Base-by-base conservation (phyloP, 2,797 vertebrate species). In the Cephalopachus bancanus region DNA sequence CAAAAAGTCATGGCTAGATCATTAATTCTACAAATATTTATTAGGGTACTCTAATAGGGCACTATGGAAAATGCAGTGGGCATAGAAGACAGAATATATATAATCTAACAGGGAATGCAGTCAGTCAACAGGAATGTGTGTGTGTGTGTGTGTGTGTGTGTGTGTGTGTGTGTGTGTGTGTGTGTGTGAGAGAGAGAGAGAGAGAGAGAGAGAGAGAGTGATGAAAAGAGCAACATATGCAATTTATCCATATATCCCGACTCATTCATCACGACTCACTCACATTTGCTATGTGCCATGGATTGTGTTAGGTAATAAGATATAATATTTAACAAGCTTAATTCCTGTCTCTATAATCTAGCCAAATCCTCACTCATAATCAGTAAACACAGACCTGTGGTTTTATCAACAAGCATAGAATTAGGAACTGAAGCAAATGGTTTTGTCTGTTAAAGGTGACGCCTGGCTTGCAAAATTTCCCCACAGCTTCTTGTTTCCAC, bases 241-340 rank as follows among this genome's bases (percentile, higher is more conserved):
- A 53, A 0, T 76, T 69, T 49, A 55, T 11, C 14, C 10, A 3
- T 37, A 24, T 83, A 17, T 33, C 51, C 59, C 14, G 14, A 53
- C 20, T 79, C 10, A 44, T 72, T 57, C 5, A 51, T 44, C 28
- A 33, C 64, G 87, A 94, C 44, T 49, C 0, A 2, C 51, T 60
- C 67, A 10, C 83, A n/a, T 84, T 67, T 72, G 53, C 4, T 49
- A 14, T 49, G 62, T 33, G n/a, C 1, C 44, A 4, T 33, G 33
- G 26, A 71, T 59, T 90, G 5, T 37, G 2, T 10, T 44, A 16
- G 2, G 3, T 53, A 19, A 30, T 85, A 3, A 92, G 75, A 59
- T 71, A 55, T 26, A 90, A 95, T 28, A 14, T 88, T 65, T 14
- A 94, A 83, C 2, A 75, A 72, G 20, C 87, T 26, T 90, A 72